Evolutionary conservation across 2,888 invertebrate genomes (phyloP), one percentile per base, ranked within the genome.

Genomic region (Phytoseiulus persimilis): DNA sequence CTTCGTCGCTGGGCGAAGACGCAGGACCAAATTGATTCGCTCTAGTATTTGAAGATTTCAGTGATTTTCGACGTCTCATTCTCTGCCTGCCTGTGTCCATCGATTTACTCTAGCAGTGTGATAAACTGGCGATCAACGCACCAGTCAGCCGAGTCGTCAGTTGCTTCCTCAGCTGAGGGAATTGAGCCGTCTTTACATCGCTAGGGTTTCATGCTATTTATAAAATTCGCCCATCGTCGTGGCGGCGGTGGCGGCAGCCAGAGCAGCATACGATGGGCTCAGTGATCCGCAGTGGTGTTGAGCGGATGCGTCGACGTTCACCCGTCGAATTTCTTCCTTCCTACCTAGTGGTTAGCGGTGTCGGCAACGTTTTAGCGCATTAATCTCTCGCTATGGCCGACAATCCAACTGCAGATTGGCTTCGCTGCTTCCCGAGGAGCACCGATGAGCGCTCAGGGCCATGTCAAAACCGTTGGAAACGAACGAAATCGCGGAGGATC

Each of bases 321-420:
- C 65, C 65, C 65, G 18, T 65, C 65, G 65, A 65, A 65, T 1
- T 65, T 65, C 9, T 65, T 23, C 18, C 28, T 65, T 65, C 65
- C 65, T 65, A 65, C 65, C 65, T 65, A 65, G 65, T 65, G 65
- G 65, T 65, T 65, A 65, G 65, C 65, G 65, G 65, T 65, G 65
- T 65, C 65, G 65, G 65, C 65, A 65, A 18, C 65, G 18, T 65
- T 65, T 65, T 28, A 65, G 28, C 65, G 65, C 65, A 65, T 65
- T 65, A 65, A 65, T 65, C 65, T 65, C 65, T 65, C 65, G 23
- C 65, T 65, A 14, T 65, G 65, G 14, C 65, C 65, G 65, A 65
- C 23, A 28, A 65, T 65, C 18, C 65, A 23, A 65, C 65, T 65
- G 65, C 65, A 65, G 65, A 65, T 65, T 65, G 65, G 65, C 65